These are phyloP conservation scores for Eupelmus urozonus DNA, from an alignment of 2,888 invertebrate genomes.

Conservation along the genomic window DNA sequence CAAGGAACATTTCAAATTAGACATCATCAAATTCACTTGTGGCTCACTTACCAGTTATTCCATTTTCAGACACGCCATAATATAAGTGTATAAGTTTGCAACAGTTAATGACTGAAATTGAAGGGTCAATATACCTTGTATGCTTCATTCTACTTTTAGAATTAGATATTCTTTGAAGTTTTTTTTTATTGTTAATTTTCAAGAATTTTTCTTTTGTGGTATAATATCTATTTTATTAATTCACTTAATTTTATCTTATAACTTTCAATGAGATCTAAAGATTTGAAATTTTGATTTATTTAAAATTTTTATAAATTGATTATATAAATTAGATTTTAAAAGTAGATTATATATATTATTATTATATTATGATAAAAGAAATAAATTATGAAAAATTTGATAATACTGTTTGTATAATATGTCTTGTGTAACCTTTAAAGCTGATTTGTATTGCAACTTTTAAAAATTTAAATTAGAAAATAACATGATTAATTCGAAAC, in stretches of 20 bases:
- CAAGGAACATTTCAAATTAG: slow-evolving; percentile 46
- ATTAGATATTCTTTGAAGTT: background rate
- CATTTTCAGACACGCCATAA: slow-evolving; percentile 38
- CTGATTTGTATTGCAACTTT: slow-evolving; percentile 32
- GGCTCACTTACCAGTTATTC: slow-evolving; percentile 58
- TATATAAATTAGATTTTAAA: too few relatives aligned
- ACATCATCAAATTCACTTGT: slow-evolving; percentile 58
- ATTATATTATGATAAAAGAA: too few relatives aligned
- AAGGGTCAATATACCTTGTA: slow-evolving; percentile 4
- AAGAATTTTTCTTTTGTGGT: background rate
- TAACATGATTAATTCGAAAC: slow-evolving; percentile 43
- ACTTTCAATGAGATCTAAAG: slow-evolving; percentile 24
- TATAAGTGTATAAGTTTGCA: slow-evolving; percentile 49
- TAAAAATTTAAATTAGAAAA: slow-evolving; percentile 46
- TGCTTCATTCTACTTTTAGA: background rate
- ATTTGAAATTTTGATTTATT: too few relatives aligned
- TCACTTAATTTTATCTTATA: background rate
- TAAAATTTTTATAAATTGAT: too few relatives aligned
- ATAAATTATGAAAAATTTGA: too few relatives aligned
- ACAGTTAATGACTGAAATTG: slow-evolving; percentile 19
- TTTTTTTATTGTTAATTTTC: background rate
- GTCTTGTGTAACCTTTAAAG: too few relatives aligned
- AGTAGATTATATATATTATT: too few relatives aligned
- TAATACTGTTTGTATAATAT: too few relatives aligned
- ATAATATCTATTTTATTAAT: background rate